phyloP scores from a whole-genome alignment of 2,888 invertebrate species.

The Lepidochitona cinerea region DNA sequence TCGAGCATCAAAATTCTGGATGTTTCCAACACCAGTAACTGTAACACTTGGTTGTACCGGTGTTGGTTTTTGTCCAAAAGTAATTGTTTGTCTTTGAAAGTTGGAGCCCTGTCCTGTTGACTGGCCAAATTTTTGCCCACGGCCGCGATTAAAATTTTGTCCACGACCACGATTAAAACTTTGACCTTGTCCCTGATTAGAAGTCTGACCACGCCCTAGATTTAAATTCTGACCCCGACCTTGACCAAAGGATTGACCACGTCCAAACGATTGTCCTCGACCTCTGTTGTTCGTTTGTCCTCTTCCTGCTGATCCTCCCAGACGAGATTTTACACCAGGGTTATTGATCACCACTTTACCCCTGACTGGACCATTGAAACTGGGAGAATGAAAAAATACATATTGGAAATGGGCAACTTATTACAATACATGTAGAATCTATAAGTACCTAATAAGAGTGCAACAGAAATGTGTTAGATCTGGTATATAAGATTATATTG shows the following conservation, averaged over 20 bases:
- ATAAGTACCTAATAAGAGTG: too few species aligned
- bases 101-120: background rate
- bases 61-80: background rate
- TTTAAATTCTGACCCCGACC: background rate
- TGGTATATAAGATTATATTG: too few species aligned
- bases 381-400: background rate
- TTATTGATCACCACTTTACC: background rate
- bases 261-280: too few species aligned
- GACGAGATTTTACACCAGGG: background rate
- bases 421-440: too few species aligned
- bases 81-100: background rate
- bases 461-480: too few species aligned
- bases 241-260: too few species aligned
- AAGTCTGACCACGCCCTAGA: too few species aligned
- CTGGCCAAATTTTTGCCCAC: background rate
- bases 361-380: background rate
- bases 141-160: background rate
- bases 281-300: background rate
- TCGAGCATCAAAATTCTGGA: slow-evolving; percentile 30
- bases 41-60: background rate
- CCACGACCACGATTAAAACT: background rate
- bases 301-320: background rate
- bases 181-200: background rate
- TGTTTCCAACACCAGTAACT: slow-evolving; percentile 18
- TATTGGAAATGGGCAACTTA: too few species aligned